Conservation (phyloP, 2,797 vertebrate genomes). For the Hippopotamyrus pictus region DNA sequence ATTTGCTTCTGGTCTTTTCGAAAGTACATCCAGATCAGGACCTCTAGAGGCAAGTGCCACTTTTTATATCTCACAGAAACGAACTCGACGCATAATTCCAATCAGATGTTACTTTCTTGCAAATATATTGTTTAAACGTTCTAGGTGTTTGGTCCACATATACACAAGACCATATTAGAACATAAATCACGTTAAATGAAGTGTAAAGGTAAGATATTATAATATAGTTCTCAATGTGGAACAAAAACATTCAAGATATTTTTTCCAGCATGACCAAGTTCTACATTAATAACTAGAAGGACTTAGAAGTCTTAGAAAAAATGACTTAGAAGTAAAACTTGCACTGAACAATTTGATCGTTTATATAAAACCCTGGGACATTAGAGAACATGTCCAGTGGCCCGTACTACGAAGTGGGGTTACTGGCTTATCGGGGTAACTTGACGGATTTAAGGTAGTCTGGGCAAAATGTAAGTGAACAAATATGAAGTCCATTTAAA, state of each 20-base stretch:
- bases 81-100: not conserved
- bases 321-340: not conserved
- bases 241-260: not conserved
- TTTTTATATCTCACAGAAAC: not conserved
- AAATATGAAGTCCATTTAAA: no score
- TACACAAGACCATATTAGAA: not conserved
- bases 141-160: not conserved
- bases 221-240: not conserved
- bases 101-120: not conserved
- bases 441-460: no score
- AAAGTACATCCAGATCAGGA: not conserved
- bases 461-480: no score
- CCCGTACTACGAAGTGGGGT: no score
- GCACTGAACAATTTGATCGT: not conserved
- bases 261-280: not conserved
- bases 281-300: not conserved
- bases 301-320: not conserved
- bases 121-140: not conserved
- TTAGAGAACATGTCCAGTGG: not conserved
- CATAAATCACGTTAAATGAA: not conserved
- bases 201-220: not conserved
- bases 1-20: not conserved
- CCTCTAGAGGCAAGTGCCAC: not conserved
- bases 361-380: not conserved
- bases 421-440: no score